Base-by-base conservation (phyloP, 2,888 invertebrate genomes). In the Frankliniella fusca region DNA sequence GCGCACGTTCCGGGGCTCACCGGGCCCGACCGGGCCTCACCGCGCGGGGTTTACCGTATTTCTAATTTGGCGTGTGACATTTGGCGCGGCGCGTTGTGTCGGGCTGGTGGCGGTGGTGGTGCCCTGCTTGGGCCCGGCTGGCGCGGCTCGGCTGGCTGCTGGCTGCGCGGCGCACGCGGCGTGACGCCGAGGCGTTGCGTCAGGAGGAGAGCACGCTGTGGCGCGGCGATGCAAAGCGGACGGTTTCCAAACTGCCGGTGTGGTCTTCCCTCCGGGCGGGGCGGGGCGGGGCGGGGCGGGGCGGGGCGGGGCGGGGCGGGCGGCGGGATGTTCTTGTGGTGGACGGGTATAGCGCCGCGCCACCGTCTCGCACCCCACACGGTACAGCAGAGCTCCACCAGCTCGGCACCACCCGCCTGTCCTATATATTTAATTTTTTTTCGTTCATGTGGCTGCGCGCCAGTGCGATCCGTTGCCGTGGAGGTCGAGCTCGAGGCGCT, bases 31-130 rank as follows among this genome's bases (percentile, higher is more conserved):
- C 38, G 3, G 38, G 38, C 38, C 38, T 5, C 3, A 5, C 38
- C 38, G 3, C 38, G 38, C 38, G 38, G 38, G 38, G 38, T 12
- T 27, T 27, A 27, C 70, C 23, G 70, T 27, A 76, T 76, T 76
- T 23, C 70, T 76, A 76, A 76, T 76, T 76, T 76, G 27, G 70
- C 70, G 70, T 76, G 70, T 76, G 70, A 76, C 70, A 76, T 76
- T 76, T 76, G 23, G 70, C 23, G 70, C 27, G 54, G 70, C 27
- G 70, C 70, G 54, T 54, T 54, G 54, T 54, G 54, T 15, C 12
- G 54, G 10, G 54, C 54, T 12, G 54, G 15, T 15, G 54, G 11
- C 54, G 15, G 54, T 54, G 54, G 11, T 15, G 54, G 15, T 20
- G 54, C 54, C 54, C 18, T 54, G 54, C 54, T 38, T 38, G 38